phyloP scores from a whole-genome alignment of 2,797 vertebrate genomes.

The Girardinus metallicus region DNA sequence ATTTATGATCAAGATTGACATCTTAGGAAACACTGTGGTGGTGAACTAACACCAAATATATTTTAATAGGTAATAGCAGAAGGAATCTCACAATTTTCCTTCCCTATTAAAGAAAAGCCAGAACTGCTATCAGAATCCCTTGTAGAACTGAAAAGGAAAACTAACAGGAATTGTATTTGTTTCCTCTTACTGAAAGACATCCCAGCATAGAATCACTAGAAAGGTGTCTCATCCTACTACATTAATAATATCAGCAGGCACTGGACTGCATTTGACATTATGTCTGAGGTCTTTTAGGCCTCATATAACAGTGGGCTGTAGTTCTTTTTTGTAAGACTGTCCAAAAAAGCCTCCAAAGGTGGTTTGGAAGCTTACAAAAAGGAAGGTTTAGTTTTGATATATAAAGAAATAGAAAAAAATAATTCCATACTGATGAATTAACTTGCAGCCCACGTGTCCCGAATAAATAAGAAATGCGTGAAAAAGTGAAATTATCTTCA shows the following conservation, averaged over 20 bases:
- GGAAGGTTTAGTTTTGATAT: slow-evolving; percentile 27
- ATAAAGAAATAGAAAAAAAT: slow-evolving; percentile 19
- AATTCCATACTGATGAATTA: slow-evolving; percentile 8
- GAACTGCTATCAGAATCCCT: slow-evolving; percentile 56
- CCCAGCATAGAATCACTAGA: slow-evolving; percentile 42
- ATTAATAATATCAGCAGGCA: slow-evolving; percentile 60
- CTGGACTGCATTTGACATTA: slow-evolving; percentile 68
- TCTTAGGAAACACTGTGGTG: slow-evolving; percentile 55
- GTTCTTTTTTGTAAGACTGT: slow-evolving; percentile 69
- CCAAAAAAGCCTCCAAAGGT: slow-evolving; percentile 46
- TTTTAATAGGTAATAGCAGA: slow-evolving; percentile 70
- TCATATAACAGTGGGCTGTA: slow-evolving; percentile 63
- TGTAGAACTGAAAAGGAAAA: slow-evolving; percentile 59
- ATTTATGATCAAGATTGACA: slow-evolving; percentile 75
- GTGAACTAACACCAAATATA: slow-evolving; percentile 68
- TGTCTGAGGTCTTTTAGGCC: slow-evolving; percentile 68
- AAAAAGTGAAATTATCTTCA: not conserved
- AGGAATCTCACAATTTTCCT: slow-evolving; percentile 68
- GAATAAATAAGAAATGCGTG: not conserved
- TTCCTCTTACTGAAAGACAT: slow-evolving; percentile 60
- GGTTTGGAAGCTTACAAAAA: slow-evolving; percentile 53
- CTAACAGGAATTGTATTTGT: slow-evolving; percentile 69
- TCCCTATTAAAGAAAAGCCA: slow-evolving; percentile 54
- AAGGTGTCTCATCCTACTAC: slow-evolving; percentile 17
- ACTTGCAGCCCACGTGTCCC: not conserved